A percentile compares a stretch with the other conserved stretches of the same genome.
Evolutionary conservation across 1,140 invertebrate genomes (phyloP).

Genomic region (Leptinotarsa lineolata): DNA sequence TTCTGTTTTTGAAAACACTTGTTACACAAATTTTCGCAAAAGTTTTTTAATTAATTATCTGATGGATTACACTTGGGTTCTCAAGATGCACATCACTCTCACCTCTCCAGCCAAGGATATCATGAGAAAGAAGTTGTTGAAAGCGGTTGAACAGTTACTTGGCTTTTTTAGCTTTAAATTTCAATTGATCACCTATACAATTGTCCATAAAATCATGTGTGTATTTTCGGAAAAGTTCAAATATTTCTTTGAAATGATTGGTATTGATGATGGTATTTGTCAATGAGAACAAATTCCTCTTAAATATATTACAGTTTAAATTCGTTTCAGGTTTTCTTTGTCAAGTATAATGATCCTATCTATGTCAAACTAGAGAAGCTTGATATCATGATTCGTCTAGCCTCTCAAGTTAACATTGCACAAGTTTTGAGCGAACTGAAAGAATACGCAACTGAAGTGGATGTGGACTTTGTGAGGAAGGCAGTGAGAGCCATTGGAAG

Average conservation of each 20-base stretch:
- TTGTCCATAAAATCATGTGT: background rate
- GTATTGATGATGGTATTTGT: too few relatives aligned
- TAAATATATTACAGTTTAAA: background rate
- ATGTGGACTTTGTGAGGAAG: slow-evolving; percentile 99
- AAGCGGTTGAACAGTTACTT: too few relatives aligned
- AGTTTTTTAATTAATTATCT: too few relatives aligned
- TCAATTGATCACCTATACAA: too few relatives aligned
- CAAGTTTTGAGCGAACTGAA: slow-evolving; percentile 98
- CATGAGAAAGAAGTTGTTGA: too few relatives aligned
- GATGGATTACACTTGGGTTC: too few relatives aligned
- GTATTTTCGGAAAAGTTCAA: background rate
- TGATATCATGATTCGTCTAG: slow-evolving; percentile 99
- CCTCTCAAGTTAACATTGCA: slow-evolving; percentile 97
- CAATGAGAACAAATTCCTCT: too few relatives aligned
- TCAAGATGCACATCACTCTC: too few relatives aligned
- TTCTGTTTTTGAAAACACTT: too few relatives aligned
- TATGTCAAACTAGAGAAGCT: slow-evolving; percentile 99
- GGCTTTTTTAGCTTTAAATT: too few relatives aligned
- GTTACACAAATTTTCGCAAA: too few relatives aligned
- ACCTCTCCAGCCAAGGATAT: too few relatives aligned
- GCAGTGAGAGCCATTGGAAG: slow-evolving; percentile 97
- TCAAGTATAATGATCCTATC: slow-evolving; percentile 99
- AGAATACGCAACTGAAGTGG: slow-evolving; percentile 99
- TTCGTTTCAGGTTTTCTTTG: slow-evolving; percentile 84
- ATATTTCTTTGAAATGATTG: background rate